phyloP scores from a whole-genome alignment of 2,888 invertebrate species.

The Cantharis flavilabris region DNA sequence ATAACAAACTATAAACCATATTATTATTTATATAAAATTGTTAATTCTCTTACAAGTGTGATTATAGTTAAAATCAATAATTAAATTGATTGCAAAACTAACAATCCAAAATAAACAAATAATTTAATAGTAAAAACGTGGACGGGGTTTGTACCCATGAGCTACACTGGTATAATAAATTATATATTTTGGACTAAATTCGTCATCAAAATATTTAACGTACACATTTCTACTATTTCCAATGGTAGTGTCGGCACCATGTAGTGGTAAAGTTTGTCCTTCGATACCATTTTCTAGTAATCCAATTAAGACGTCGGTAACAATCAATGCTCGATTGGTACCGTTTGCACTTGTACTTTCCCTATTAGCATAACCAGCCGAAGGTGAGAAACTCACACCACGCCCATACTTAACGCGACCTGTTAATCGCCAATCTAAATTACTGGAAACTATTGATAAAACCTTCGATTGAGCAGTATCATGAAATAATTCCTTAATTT shows the following conservation, averaged over 20 bases:
- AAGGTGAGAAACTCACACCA: slow-evolving; percentile 46
- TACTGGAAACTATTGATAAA: slow-evolving; percentile 40
- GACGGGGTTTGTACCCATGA: background rate
- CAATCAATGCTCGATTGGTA: slow-evolving; percentile 41
- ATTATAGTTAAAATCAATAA: too few species aligned
- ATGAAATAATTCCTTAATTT: slow-evolving; percentile 38
- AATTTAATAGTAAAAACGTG: too few species aligned
- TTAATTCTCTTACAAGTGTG: too few species aligned
- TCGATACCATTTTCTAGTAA: slow-evolving; percentile 26
- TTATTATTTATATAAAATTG: too few species aligned
- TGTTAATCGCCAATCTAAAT: slow-evolving; percentile 45
- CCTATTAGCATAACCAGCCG: slow-evolving; percentile 39
- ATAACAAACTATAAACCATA: too few species aligned
- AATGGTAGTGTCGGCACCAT: slow-evolving; percentile 44
- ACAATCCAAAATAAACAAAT: too few species aligned
- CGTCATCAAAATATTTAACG: slow-evolving; percentile 50
- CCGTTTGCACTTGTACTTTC: slow-evolving; percentile 38
- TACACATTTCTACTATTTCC: slow-evolving; percentile 42
- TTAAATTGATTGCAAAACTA: too few species aligned
- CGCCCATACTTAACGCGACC: slow-evolving; percentile 41
- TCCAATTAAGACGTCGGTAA: slow-evolving; percentile 45
- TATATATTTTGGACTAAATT: slow-evolving; percentile 50
- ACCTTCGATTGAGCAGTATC: slow-evolving; percentile 41
- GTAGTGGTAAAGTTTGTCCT: slow-evolving; percentile 36
- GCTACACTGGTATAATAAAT: slow-evolving; percentile 35